These are phyloP conservation scores for Pardalotus punctatus DNA, from an alignment of 2,113 vertebrate genomes.

Conservation along the genomic window DNA sequence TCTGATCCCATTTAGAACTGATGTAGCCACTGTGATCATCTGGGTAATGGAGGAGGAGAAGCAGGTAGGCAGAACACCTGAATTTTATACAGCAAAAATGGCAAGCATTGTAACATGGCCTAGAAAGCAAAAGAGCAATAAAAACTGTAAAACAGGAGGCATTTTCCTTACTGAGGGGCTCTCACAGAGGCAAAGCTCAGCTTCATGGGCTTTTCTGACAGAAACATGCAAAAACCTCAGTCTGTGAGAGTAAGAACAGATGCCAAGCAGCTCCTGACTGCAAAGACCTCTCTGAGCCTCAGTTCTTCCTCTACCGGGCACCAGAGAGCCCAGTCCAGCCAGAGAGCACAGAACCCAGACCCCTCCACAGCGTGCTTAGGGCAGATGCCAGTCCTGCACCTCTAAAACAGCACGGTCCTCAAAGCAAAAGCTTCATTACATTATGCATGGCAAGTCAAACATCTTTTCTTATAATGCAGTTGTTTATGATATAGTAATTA, in stretches of 20 bases:
- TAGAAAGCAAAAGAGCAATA: not conserved
- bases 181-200: not conserved
- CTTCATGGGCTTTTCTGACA: not conserved
- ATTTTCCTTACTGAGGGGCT: not conserved
- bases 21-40: not conserved
- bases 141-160: not conserved
- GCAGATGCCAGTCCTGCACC: not conserved
- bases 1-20: not conserved
- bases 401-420: accelerated
- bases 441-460: not conserved
- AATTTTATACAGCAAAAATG: not conserved
- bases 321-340: not conserved
- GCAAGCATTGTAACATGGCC: not conserved
- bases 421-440: not conserved
- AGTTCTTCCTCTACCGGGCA: not conserved
- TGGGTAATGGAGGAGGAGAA: not conserved
- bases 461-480: not conserved
- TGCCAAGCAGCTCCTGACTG: not conserved
- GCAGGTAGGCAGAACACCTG: not conserved
- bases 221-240: not conserved
- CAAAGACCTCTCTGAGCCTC: not conserved
- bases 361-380: accelerated
- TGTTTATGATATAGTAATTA: not conserved
- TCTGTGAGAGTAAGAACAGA: not conserved
- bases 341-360: not conserved